Conservation (phyloP, 2,888 invertebrate species). For the Clivina fossor region DNA sequence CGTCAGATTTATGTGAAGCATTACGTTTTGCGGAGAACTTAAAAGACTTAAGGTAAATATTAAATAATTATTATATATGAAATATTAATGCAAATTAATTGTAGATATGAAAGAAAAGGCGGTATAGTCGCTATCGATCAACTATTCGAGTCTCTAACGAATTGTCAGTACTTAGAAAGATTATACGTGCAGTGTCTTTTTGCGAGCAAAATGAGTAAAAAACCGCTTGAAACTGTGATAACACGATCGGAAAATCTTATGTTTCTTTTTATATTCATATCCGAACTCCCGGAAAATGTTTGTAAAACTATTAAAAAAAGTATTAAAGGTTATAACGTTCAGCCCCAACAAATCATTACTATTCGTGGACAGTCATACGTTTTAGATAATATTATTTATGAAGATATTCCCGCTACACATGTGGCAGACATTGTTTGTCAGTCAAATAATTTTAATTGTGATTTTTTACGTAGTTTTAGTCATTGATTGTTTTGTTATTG, state of each 20-base stretch:
- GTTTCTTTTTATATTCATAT: conserved; percentile 20
- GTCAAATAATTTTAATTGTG: conserved; percentile 10
- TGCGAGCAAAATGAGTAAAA: conserved; percentile 9
- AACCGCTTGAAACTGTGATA: conserved; percentile 17
- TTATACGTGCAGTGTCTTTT: conserved; percentile 13
- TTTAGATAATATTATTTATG: conserved; percentile 18
- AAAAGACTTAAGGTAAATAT: conserved; percentile 22
- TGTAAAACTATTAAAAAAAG: conserved; percentile 22
- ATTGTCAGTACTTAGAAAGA: conserved; percentile 19
- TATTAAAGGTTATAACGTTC: conserved; percentile 2
- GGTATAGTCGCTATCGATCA: conserved; percentile 13
- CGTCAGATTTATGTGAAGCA: conserved; percentile 12
- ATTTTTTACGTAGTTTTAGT: conserved; percentile 11
- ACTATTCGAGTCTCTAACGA: conserved; percentile 6
- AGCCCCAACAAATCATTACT: conserved; percentile 8
- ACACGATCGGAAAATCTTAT: conserved; percentile 16
- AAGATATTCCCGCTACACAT: conserved; percentile 20
- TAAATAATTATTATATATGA: not conserved
- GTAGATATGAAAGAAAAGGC: conserved; percentile 23
- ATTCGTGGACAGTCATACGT: conserved; percentile 12
- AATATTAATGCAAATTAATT: not conserved
- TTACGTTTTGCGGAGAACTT: conserved; percentile 13
- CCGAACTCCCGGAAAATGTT: conserved; percentile 15
- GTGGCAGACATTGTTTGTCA: conserved; percentile 21
- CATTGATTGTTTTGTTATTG: conserved; percentile 3